Percentiles rank a stretch among this genome's conserved stretches.
phyloP scores from a whole-genome alignment of 2,797 vertebrate species.

The Fistularia commersonii region DNA sequence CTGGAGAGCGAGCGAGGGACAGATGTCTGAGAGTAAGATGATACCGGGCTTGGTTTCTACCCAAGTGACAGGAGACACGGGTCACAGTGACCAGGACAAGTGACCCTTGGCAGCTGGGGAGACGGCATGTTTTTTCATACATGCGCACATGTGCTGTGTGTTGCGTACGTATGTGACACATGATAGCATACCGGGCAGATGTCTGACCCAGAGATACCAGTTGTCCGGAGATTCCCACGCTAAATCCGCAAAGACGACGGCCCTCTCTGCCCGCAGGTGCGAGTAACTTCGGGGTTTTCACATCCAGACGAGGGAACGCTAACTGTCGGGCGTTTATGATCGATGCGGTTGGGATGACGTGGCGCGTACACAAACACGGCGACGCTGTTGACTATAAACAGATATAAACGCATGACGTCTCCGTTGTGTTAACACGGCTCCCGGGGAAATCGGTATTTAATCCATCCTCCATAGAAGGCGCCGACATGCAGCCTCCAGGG shows the following conservation, averaged over 20 bases:
- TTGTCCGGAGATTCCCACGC: constrained; percentile 52
- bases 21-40: constrained; percentile 61
- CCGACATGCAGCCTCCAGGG: no score
- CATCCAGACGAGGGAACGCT: no score
- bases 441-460: no score
- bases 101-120: constrained; percentile 38
- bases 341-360: no score
- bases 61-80: constrained; percentile 24
- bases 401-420: no score
- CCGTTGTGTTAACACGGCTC: no score
- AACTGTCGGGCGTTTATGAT: no score
- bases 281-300: not conserved
- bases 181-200: constrained; percentile 42
- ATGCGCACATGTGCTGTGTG: constrained; percentile 32
- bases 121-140: constrained; percentile 35
- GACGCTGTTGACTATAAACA: no score
- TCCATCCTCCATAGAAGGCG: no score
- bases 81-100: constrained; percentile 48
- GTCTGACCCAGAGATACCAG: constrained; percentile 41
- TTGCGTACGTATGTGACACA: constrained; percentile 38
- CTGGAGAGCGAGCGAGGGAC: constrained; percentile 1
- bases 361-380: no score
- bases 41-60: constrained; percentile 35
- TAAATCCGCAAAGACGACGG: constrained; percentile 17
- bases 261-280: constrained; percentile 13